These are phyloP conservation scores for Sitta europaea DNA, from an alignment of 2,113 vertebrate species.

Conservation along the genomic window DNA sequence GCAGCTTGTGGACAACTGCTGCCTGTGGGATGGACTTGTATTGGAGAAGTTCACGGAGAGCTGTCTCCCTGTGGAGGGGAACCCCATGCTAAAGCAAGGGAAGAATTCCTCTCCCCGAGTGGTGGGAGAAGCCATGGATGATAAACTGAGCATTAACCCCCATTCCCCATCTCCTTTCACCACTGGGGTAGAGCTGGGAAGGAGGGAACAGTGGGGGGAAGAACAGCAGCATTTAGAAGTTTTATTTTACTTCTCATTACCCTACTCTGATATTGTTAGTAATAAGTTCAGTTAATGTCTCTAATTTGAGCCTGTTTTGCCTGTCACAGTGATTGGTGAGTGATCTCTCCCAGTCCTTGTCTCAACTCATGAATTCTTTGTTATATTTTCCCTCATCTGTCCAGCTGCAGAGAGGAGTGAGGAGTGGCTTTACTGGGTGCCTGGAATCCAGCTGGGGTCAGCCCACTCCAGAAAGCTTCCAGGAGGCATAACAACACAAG, in stretches of 20 bases:
- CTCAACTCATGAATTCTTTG: background rate
- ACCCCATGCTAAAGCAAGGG: background rate
- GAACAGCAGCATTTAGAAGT: background rate
- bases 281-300: background rate
- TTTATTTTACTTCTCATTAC: background rate
- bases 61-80: background rate
- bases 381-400: background rate
- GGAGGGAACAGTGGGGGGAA: background rate
- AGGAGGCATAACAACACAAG: background rate
- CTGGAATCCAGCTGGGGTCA: background rate
- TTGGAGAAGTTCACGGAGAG: background rate
- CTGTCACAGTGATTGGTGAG: background rate
- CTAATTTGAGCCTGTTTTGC: background rate
- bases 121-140: background rate
- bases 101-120: background rate
- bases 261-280: background rate
- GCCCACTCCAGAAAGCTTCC: background rate
- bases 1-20: background rate
- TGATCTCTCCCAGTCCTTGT: background rate
- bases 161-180: background rate
- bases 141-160: background rate
- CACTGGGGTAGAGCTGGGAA: rapidly evolving
- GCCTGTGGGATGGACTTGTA: background rate
- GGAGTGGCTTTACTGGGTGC: background rate
- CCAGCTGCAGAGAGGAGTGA: background rate